Base-by-base conservation (phyloP, 1,140 invertebrate genomes). In the Marisa cornuarietis region DNA sequence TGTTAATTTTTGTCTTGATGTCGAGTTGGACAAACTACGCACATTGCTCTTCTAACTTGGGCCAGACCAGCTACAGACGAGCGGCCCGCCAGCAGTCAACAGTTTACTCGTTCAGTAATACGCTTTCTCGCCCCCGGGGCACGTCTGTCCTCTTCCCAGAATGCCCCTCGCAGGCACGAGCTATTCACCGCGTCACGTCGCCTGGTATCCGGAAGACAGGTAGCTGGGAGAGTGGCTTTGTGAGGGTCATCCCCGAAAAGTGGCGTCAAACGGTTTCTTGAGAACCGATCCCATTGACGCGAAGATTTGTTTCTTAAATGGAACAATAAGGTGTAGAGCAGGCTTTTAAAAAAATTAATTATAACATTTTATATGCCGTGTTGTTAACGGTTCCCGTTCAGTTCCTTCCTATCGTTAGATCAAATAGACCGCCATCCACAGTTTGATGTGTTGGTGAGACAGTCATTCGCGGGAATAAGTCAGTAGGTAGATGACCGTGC, bases 171-270 rank as follows among this genome's bases (percentile, higher is more conserved):
- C n/a, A 3, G 24, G 16, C 54, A 7, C 24, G 5, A 24, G 49
- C 49, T 58, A 22, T 75, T 75, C 73, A 51, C 7, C 13, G 22
- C 73, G 18, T 75, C 73, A 75, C 73, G 73, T 75, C 51, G 71
- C 31, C 5, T 11, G n/a, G 10, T 7, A 72, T 18, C n/a, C 8
- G 51, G n/a, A 20, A 7, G 71, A 49, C 51, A 49, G 71, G 31
- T 31, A 72, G 51, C 31, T 20, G 20, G 51, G 71, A 24, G 51
- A 24, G 71, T n/a, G 31, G 63, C 68, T 49, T 16, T 51, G 66
- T 24, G 49, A 61, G 13, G 10, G 14, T 31, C 65, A n/a, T 6
- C 22, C 65, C 65, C 22, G 6, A 4, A 11, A 68, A 68, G 65
- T 11, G 65, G 65, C 65, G 65, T n/a, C 54, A 31, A 22, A 24